These are phyloP conservation scores for Notocelia uddmanniana DNA, from an alignment of 2,888 invertebrate species.

Conservation along the genomic window DNA sequence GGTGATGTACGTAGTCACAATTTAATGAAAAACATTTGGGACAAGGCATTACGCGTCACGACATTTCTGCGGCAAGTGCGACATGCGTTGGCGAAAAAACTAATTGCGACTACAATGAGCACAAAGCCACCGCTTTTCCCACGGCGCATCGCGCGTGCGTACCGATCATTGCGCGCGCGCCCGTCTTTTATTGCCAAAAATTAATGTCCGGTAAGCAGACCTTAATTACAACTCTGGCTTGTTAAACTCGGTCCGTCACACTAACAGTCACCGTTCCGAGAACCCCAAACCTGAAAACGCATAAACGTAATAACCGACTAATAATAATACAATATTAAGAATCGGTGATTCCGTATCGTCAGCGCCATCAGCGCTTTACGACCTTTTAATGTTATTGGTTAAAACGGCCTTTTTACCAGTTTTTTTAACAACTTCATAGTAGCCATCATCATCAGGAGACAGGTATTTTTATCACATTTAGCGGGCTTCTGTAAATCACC, in stretches of 20 bases:
- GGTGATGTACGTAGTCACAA: conserved; percentile 65
- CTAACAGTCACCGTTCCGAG: conserved; percentile 67
- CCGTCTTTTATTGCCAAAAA: conserved; percentile 86
- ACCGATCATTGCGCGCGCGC: conserved; percentile 81
- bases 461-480: conserved; percentile 35
- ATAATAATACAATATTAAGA: conserved; percentile 74
- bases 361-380: conserved; percentile 66
- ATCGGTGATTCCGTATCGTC: conserved; percentile 66
- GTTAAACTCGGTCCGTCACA: conserved; percentile 72
- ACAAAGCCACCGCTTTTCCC: conserved; percentile 84
- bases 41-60: conserved; percentile 74
- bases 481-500: conserved; percentile 36
- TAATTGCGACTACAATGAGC: conserved; percentile 83
- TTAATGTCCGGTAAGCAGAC: conserved; percentile 84
- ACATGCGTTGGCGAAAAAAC: conserved; percentile 76
- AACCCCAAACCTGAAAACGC: conserved; percentile 69
- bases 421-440: conserved; percentile 67
- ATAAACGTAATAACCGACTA: conserved; percentile 74
- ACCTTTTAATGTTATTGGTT: conserved; percentile 80
- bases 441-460: conserved; percentile 33
- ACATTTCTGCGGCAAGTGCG: conserved; percentile 80
- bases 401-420: conserved; percentile 58
- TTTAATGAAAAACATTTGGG: conserved; percentile 78
- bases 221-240: conserved; percentile 80
- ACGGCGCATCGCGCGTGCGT: conserved; percentile 79